Base-by-base conservation (phyloP, 2,113 vertebrate genomes). In the Chrysemys picta region DNA sequence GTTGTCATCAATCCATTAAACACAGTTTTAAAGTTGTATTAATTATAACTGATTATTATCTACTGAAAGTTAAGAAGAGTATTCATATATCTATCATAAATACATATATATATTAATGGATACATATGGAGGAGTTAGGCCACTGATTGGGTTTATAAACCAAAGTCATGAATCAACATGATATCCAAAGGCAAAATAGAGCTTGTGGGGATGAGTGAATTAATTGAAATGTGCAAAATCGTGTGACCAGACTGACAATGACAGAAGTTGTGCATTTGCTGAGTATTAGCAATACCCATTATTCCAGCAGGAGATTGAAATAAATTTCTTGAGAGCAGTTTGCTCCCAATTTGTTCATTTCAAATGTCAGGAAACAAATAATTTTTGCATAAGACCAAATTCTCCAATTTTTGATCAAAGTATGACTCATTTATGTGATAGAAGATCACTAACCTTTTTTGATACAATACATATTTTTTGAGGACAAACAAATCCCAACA, bases 141-240 rank as follows among this genome's bases (percentile, higher is more conserved):
- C 94, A 56, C 59, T 45, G 87, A 93, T 27, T 72, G 78, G 96
- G 90, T 84, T 17, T 80, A 92, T 9, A 89, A 91, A 82, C 88
- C 57, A 54, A 79, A 82, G 90, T 75, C 24, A 54, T 31, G 87
- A 91, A 75, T 49, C 31, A 65, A 35, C 59, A 65, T 65, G 62
- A 72, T 72, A 38, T n/a, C 35, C 19, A 72, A 38, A 72, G n/a
- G n/a, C 35, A 38, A 72, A 72, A 65, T 19, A 38, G n/a, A 72
- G 17, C n/a, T 72, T 78, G 10, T 78, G 38, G 19, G n/a, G 10
- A 8, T 27, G 22, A 76, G 72, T 76, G 11, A 47, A 24, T 47
- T 42, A 78, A 42, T 4, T 78, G 75, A 47, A 78, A 45, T 47
- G 22, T 78, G 24, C 42, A 78, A 38, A 72, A 72, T 72, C 65